phyloP scores from a whole-genome alignment of 2,797 vertebrate species.

The Lates japonicus region DNA sequence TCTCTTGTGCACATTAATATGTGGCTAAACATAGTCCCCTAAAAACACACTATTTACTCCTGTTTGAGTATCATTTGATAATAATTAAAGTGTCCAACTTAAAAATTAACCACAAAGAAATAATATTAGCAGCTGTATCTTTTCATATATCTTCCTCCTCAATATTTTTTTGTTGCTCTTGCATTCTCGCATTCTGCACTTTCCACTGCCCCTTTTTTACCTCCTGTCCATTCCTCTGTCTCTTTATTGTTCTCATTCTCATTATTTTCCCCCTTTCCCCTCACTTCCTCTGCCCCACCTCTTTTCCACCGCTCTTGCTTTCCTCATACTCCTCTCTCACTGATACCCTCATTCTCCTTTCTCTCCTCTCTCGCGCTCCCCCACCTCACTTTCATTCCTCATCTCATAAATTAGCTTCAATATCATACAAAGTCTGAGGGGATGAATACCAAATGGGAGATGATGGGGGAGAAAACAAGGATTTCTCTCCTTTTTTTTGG shows the following conservation, averaged over 20 bases:
- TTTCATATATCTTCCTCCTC: constrained; percentile 22
- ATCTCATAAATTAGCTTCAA: constrained; percentile 63
- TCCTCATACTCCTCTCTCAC: not conserved
- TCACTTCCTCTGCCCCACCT: not conserved
- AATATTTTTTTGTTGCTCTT: constrained; percentile 15
- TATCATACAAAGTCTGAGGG: constrained; percentile 47
- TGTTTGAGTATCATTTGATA: constrained; percentile 25
- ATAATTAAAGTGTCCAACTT: constrained; percentile 4
- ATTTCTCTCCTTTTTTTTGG: constrained; percentile 38
- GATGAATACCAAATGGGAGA: constrained; percentile 56
- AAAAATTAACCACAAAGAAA: not conserved
- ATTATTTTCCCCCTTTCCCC: constrained; percentile 16
- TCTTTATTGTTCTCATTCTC: constrained; percentile 4
- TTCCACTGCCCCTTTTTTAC: constrained; percentile 9
- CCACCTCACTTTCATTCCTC: constrained; percentile 34
- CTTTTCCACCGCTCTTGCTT: constrained; percentile 12
- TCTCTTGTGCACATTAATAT: not conserved
- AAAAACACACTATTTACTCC: constrained; percentile 18
- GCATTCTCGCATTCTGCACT: not conserved
- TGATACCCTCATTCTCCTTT: not conserved
- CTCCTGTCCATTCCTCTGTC: not conserved
- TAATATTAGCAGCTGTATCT: constrained; percentile 14
- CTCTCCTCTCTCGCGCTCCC: not conserved
- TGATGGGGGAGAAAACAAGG: constrained; percentile 26
- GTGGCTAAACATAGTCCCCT: not conserved